A percentile compares a stretch with the other conserved stretches of the same genome.
Evolutionary conservation across 2,113 vertebrate species (phyloP).

Genomic region (Saccopteryx leptura): DNA sequence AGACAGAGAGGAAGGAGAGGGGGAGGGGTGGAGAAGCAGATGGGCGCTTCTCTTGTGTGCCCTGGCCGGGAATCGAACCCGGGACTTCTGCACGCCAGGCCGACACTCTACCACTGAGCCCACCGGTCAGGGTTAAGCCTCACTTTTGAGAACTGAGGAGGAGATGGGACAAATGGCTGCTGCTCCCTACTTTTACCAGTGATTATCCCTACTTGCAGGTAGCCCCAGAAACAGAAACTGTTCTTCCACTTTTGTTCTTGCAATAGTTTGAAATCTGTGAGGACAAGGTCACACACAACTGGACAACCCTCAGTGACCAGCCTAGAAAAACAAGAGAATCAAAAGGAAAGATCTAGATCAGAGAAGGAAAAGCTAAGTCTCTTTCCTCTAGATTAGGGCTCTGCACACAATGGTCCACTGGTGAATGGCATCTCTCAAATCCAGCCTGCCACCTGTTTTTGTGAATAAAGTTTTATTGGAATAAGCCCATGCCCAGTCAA

Average conservation of each 20-base stretch:
- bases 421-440: not conserved
- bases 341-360: not conserved
- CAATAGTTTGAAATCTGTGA: too few species aligned
- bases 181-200: not conserved
- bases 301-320: not conserved
- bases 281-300: not conserved
- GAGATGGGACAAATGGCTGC: not conserved
- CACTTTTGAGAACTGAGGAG: not conserved
- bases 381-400: not conserved
- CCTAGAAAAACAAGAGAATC: not conserved
- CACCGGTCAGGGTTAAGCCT: too few species aligned
- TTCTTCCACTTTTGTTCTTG: not conserved
- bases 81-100: too few species aligned
- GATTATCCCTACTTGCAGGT: not conserved
- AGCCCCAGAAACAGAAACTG: not conserved
- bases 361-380: not conserved
- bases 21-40: too few species aligned
- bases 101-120: too few species aligned
- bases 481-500: not conserved
- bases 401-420: not conserved
- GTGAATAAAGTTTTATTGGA: slow-evolving; percentile 35
- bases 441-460: not conserved
- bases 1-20: too few species aligned
- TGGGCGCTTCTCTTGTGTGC: too few species aligned
- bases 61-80: too few species aligned